These are phyloP conservation scores for Phrynocephalus vlangalii DNA, from an alignment of 2,797 vertebrate genomes.

Conservation along the genomic window DNA sequence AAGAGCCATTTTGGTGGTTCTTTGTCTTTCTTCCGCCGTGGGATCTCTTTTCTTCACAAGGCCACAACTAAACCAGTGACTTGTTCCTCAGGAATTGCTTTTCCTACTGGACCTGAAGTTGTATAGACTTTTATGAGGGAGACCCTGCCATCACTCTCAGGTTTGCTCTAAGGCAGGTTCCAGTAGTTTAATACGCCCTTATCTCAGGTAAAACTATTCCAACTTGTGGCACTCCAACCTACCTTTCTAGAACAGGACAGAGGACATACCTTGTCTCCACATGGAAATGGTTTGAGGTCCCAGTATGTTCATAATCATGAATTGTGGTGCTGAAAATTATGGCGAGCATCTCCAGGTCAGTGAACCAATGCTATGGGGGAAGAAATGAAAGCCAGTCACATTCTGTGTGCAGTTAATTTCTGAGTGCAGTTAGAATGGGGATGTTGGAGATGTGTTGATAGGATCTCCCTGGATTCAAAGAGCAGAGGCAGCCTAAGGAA, in stretches of 20 bases:
- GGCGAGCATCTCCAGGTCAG: slow-evolving; percentile 40
- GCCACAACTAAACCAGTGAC: no score
- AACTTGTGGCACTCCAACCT: background rate
- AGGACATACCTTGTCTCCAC: slow-evolving; percentile 21
- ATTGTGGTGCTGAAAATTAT: slow-evolving; percentile 22
- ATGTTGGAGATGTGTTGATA: background rate
- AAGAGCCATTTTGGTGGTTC: background rate
- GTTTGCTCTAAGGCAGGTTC: background rate
- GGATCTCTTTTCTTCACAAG: background rate
- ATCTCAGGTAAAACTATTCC: background rate
- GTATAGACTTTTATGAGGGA: background rate
- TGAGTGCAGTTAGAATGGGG: background rate
- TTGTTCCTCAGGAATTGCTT: background rate
- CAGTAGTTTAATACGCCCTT: background rate
- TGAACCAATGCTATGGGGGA: slow-evolving; percentile 29
- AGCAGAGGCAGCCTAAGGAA: background rate
- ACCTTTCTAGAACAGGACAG: background rate
- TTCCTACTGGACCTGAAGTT: background rate
- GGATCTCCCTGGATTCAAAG: background rate
- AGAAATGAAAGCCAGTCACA: slow-evolving; percentile 6
- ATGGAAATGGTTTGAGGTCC: slow-evolving; percentile 37
- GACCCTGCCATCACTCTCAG: background rate
- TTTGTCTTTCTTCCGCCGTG: background rate
- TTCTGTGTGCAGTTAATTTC: background rate
- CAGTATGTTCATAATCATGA: slow-evolving; percentile 37